Evolutionary conservation across 2,113 vertebrate species (phyloP).

Genomic region (Malurus alboscapulatus): DNA sequence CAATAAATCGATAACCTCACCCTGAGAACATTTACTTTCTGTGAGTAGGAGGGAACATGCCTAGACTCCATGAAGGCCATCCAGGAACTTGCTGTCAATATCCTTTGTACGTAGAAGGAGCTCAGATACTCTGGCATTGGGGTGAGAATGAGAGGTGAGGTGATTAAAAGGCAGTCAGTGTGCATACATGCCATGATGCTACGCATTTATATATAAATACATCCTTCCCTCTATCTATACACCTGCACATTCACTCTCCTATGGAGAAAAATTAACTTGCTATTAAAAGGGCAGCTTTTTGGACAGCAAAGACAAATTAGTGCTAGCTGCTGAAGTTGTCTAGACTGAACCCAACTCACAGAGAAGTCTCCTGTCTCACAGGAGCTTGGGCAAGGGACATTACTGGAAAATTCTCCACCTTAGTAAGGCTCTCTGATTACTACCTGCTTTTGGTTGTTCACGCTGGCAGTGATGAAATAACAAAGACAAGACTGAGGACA

Average conservation of each 20-base stretch:
- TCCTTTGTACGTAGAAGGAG: fast-evolving
- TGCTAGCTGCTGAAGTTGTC: background rate
- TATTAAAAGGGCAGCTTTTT: background rate
- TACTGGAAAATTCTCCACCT: background rate
- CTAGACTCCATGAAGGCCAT: background rate
- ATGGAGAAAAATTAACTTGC: background rate
- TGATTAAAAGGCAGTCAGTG: background rate
- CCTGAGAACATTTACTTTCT: background rate
- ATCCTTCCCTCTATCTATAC: background rate
- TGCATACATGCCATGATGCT: background rate
- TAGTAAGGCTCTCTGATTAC: background rate
- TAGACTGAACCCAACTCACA: background rate
- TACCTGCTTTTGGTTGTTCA: background rate
- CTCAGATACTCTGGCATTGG: background rate
- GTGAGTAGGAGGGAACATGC: background rate
- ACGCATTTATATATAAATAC: background rate
- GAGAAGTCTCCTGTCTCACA: background rate
- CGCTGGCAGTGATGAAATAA: background rate
- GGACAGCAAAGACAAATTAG: background rate
- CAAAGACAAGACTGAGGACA: background rate
- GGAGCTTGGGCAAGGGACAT: background rate
- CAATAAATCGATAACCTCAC: background rate
- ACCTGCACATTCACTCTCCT: background rate
- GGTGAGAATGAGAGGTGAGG: background rate
- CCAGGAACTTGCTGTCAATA: background rate